Percentiles rank a stretch among this genome's conserved stretches.
Conservation (phyloP, 2,113 vertebrate genomes). For the Anser brachyrhynchus region DNA sequence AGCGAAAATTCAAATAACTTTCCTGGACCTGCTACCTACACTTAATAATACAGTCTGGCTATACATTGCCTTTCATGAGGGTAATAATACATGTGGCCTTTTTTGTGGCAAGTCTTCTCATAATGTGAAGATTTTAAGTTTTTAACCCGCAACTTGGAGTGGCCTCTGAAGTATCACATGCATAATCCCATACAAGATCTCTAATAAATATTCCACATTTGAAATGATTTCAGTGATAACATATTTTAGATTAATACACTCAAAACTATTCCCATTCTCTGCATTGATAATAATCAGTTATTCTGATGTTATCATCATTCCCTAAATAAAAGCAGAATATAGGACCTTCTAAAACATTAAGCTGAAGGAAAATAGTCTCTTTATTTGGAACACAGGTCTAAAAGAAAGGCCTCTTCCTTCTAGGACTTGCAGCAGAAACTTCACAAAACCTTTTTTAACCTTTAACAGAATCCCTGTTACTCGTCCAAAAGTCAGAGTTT, state of each 20-base stretch:
- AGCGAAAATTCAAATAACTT: neutral
- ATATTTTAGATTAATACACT: neutral
- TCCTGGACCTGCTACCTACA: neutral
- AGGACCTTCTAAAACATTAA: neutral
- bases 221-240: neutral
- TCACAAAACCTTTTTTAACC: neutral
- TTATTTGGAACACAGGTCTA: neutral
- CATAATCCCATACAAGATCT: neutral
- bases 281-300: neutral
- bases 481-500: neutral
- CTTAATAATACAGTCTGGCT: neutral
- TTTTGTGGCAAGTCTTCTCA: neutral
- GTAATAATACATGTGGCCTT: neutral
- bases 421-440: neutral
- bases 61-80: too few relatives aligned
- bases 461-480: neutral
- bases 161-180: neutral
- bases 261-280: neutral
- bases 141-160: neutral
- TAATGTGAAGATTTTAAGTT: neutral
- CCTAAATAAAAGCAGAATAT: neutral
- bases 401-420: neutral
- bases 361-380: neutral
- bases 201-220: neutral
- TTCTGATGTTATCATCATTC: neutral